These are phyloP conservation scores for Diadophis punctatus DNA, from an alignment of 2,113 vertebrate species.

Conservation along the genomic window DNA sequence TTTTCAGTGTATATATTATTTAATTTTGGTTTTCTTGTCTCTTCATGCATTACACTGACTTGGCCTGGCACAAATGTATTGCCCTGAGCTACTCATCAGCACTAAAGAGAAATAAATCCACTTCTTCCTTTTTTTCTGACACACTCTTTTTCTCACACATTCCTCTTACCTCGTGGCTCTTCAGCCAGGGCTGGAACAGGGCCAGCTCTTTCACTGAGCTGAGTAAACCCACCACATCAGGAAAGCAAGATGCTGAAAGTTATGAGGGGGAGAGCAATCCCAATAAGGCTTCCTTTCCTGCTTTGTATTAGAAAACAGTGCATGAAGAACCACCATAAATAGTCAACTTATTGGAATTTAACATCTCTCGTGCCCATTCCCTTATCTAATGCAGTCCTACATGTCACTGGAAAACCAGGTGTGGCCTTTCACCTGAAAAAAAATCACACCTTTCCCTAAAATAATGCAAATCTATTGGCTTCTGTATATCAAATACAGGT, in stretches of 20 bases:
- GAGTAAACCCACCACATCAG: background rate
- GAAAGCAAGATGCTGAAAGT: background rate
- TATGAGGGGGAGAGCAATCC: background rate
- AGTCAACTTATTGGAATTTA: background rate
- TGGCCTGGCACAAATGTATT: background rate
- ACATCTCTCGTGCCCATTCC: background rate
- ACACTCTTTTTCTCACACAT: background rate
- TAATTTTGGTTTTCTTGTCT: background rate
- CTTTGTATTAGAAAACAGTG: background rate
- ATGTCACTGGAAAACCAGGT: background rate
- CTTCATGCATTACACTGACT: background rate
- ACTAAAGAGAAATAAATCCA: background rate
- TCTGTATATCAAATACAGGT: background rate
- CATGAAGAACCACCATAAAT: background rate
- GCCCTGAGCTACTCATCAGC: too few relatives aligned
- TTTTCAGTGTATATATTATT: slow-evolving; percentile 9
- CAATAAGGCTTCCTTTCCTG: background rate
- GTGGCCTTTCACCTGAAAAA: background rate
- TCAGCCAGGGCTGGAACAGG: background rate
- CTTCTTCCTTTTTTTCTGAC: background rate
- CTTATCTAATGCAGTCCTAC: background rate
- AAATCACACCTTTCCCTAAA: background rate
- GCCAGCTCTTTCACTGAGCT: background rate
- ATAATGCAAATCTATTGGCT: background rate
- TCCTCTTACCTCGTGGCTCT: background rate